These are phyloP conservation scores for Megaceryle maxima DNA, from an alignment of 2,113 vertebrate genomes.

Conservation along the genomic window DNA sequence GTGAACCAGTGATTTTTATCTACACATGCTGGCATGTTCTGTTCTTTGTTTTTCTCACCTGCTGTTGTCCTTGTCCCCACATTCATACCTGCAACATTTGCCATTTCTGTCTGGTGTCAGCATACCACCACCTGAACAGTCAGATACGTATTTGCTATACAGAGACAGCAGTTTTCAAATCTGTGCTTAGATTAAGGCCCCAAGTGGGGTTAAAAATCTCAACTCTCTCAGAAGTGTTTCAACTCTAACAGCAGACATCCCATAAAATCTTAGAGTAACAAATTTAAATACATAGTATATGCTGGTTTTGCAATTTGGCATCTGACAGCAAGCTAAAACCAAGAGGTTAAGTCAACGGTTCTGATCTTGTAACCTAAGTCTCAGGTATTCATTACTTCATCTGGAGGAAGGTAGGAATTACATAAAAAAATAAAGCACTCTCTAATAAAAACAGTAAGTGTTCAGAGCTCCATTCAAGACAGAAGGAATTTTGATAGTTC, in stretches of 20 bases:
- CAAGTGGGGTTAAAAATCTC: background rate
- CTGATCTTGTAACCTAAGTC: background rate
- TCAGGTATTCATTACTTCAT: background rate
- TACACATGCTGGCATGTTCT: background rate
- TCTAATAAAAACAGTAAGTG: conserved; percentile 4
- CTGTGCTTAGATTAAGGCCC: background rate
- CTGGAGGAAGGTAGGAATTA: background rate
- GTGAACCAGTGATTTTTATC: background rate
- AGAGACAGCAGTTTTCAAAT: background rate
- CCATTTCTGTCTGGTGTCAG: background rate
- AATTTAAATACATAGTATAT: background rate
- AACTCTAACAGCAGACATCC: background rate
- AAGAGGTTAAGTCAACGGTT: background rate
- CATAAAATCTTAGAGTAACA: background rate
- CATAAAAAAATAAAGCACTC: background rate
- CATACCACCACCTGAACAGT: background rate
- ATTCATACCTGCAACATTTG: background rate
- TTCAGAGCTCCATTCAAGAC: conserved; percentile 6
- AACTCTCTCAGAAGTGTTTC: background rate
- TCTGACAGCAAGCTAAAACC: background rate
- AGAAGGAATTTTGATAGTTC: conserved; percentile 41
- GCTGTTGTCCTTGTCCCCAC: background rate
- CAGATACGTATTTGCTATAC: background rate
- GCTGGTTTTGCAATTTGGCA: background rate
- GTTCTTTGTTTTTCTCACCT: background rate